Base-by-base conservation (phyloP, 2,113 vertebrate genomes). In the Acrocephalus arundinaceus region DNA sequence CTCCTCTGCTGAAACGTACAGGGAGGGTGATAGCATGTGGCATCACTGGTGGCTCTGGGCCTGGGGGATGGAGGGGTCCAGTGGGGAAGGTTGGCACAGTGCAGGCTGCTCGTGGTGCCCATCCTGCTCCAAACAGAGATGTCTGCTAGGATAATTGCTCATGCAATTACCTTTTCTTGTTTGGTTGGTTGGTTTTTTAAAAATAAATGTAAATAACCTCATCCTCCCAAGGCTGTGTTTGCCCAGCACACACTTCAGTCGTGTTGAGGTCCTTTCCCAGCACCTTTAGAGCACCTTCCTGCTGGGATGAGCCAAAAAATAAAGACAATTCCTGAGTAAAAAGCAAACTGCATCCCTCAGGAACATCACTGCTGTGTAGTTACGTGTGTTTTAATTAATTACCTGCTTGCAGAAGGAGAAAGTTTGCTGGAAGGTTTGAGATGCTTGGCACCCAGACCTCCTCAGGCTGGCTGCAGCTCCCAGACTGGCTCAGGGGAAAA, bases 21-120 rank as follows among this genome's bases (percentile, higher is more conserved):
- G 45, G 14, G 43, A 19, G 37, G 54, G n/a, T 1, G 14, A 4
- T 0, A 3, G 6, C 52, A 6, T 1, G 0, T 22, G 61, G 51
- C 25, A 9, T 37, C 7, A 13, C 19, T 5, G 28, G 19, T 21
- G 59, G 54, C 14, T 65, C 46, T 17, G 80, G 85, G 30, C 61
- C 46, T 17, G 80, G 85, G 30, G 46, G 24, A 21, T 15, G 67
- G n/a, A n/a, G 62, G 28, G 59, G 6, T 6, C 6, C 1, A 6
- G 43, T 12, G 67, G 33, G 55, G 33, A 33, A 24, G 25, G 23
- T 11, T 77, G 78, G 37, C 3, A 4, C 0, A 2, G 1, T 1
- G 7, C 2, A 4, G 21, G n/a, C 66, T 61, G 30, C 66, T 48
- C 3, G 0, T 9, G 2, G 3, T 76, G n/a, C 49, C 35, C 15